phyloP scores from a whole-genome alignment of 2,888 invertebrate species.

The Belgica antarctica region DNA sequence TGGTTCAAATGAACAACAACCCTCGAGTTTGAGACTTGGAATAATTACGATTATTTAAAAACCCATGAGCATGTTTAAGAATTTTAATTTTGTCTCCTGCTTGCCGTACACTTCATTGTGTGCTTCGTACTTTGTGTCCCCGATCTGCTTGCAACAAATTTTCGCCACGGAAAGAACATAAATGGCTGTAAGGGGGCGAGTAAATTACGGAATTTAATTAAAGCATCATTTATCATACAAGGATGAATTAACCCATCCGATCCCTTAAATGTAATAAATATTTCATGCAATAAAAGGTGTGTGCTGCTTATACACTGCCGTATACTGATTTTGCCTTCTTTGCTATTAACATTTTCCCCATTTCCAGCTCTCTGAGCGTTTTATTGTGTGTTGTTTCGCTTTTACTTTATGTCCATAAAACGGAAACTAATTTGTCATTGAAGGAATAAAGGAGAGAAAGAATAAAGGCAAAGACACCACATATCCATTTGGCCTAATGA shows the following conservation, averaged over 20 bases:
- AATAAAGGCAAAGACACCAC: not conserved
- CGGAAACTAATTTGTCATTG: conserved; percentile 15
- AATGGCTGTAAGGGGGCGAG: not conserved
- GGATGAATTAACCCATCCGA: not conserved
- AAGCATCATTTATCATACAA: conserved; percentile 29
- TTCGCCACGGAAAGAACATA: not conserved
- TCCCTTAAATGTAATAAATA: not conserved
- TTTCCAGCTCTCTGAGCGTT: not conserved
- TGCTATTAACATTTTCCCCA: not conserved
- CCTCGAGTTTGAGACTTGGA: not conserved
- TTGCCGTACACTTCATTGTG: not conserved
- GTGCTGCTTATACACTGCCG: not conserved
- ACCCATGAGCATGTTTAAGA: not conserved
- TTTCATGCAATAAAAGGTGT: conserved; percentile 14
- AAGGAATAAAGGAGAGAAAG: not conserved
- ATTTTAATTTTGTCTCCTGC: not conserved
- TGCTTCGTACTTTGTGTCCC: not conserved
- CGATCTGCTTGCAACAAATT: conserved; percentile 2
- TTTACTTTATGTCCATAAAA: not conserved
- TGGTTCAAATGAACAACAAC: no score
- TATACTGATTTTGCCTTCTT: conserved; percentile 10
- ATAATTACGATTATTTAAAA: conserved; percentile 6
- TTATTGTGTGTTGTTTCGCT: not conserved
- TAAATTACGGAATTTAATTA: conserved; percentile 30
- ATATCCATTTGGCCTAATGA: conserved; percentile 8